Percentiles rank a stretch among this genome's conserved stretches.
Evolutionary conservation across 1,140 invertebrate genomes (phyloP).

Genomic region (Euura lappo): DNA sequence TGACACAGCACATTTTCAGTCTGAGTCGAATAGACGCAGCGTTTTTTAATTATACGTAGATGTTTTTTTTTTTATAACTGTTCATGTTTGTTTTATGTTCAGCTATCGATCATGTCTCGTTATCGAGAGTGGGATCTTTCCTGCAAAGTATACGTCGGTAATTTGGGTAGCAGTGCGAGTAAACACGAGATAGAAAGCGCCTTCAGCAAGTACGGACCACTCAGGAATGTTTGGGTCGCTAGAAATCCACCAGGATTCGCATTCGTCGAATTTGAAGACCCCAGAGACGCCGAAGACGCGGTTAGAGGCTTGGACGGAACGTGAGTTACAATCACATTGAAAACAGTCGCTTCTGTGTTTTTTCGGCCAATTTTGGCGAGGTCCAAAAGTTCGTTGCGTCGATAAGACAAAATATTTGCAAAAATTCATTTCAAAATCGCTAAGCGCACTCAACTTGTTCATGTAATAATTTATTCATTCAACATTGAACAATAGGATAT

Average conservation of each 20-base stretch:
- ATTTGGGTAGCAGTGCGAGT: constrained; percentile 88
- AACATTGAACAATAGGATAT: too few relatives aligned
- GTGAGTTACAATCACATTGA: constrained; percentile 65
- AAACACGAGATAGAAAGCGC: constrained; percentile 91
- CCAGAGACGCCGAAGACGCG: constrained; percentile 96
- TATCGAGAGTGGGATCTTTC: constrained; percentile 92
- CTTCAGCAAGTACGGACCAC: constrained; percentile 93
- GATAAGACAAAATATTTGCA: not conserved
- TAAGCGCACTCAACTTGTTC: too few relatives aligned
- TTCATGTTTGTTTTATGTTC: constrained; percentile 14
- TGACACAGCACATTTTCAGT: not conserved
- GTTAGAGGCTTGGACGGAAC: constrained; percentile 94
- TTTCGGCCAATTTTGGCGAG: not conserved
- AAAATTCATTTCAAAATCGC: too few relatives aligned
- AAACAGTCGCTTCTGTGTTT: constrained; percentile 10
- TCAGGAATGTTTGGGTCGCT: constrained; percentile 97
- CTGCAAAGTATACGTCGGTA: constrained; percentile 99
- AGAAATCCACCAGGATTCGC: constrained; percentile 94
- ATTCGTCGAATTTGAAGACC: constrained; percentile 98
- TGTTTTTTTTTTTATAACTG: too few relatives aligned
- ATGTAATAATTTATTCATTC: too few relatives aligned
- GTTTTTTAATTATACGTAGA: not conserved
- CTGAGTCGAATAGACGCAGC: not conserved
- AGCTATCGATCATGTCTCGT: constrained; percentile 66
- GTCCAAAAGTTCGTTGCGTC: not conserved